Percentiles rank a stretch among this genome's conserved stretches.
These are phyloP conservation scores for Chionis minor DNA, from an alignment of 2,113 vertebrate genomes.

Conservation along the genomic window DNA sequence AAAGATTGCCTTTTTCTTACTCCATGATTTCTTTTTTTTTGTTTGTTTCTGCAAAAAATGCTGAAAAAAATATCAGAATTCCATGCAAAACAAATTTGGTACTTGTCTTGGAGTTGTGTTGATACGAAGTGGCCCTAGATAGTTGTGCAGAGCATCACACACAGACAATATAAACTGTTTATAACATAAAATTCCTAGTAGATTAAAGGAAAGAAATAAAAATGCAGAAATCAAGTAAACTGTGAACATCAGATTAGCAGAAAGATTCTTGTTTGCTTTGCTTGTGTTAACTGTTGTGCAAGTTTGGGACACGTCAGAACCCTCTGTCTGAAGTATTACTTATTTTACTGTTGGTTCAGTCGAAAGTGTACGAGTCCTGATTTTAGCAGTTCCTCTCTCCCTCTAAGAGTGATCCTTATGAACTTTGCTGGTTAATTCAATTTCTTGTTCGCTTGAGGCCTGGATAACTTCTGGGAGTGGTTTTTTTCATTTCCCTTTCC, in stretches of 20 bases:
- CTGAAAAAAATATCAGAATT: not conserved
- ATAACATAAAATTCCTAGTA: not conserved
- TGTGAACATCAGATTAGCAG: not conserved
- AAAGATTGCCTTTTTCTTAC: not conserved
- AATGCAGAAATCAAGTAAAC: not conserved
- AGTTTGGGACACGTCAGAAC: not conserved
- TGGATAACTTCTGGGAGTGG: not conserved
- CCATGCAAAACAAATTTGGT: not conserved
- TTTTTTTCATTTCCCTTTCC: not conserved
- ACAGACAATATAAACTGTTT: not conserved
- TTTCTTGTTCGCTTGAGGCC: not conserved
- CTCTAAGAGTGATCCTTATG: not conserved
- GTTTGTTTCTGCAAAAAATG: not conserved
- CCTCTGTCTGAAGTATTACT: not conserved
- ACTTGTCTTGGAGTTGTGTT: not conserved
- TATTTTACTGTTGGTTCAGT: not conserved
- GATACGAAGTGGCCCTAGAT: not conserved
- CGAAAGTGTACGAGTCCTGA: not conserved
- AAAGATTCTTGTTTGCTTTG: not conserved
- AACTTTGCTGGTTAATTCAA: not conserved
- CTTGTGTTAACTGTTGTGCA: not conserved
- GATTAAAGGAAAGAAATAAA: slow-evolving; percentile 6
- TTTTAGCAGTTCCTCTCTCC: not conserved
- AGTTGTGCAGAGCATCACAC: not conserved
- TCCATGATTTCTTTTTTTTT: not conserved